These are phyloP conservation scores for Drosophila pandora DNA, from an alignment of 1,140 invertebrate species.

Conservation along the genomic window DNA sequence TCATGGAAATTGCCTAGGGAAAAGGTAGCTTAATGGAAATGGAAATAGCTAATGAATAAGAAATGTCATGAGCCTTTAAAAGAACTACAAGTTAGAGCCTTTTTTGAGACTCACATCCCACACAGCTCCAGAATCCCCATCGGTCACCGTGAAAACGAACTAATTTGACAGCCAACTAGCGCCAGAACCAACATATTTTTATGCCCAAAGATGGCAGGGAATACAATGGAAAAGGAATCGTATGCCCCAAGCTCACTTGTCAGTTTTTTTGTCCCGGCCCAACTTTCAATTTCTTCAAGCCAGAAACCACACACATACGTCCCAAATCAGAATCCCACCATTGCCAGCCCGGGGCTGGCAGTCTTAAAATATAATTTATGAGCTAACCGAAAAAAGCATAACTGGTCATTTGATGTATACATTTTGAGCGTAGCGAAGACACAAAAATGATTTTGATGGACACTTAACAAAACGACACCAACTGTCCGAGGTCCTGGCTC, in stretches of 20 bases:
- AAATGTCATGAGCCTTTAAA: not conserved
- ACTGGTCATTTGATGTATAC: constrained; percentile 73
- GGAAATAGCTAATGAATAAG: not conserved
- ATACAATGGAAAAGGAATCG: constrained; percentile 20
- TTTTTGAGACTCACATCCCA: not conserved
- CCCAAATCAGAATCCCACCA: constrained; percentile 29
- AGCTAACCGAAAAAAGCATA: constrained; percentile 47
- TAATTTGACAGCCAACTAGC: constrained; percentile 78
- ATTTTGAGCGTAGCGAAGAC: constrained; percentile 74
- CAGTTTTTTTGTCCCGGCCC: constrained; percentile 36
- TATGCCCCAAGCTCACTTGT: constrained; percentile 56
- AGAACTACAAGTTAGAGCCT: not conserved
- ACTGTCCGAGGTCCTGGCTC: constrained; percentile 19
- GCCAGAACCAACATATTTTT: constrained; percentile 42
- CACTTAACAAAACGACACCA: constrained; percentile 82
- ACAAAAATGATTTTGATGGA: constrained; percentile 82
- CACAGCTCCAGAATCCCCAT: constrained; percentile 31
- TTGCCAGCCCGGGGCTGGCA: constrained; percentile 1
- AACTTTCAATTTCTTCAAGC: constrained; percentile 65
- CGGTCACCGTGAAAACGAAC: constrained; percentile 66
- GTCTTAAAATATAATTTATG: constrained; percentile 75
- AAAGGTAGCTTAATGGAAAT: constrained; percentile 1
- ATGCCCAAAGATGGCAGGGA: constrained; percentile 3
- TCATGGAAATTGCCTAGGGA: constrained; percentile 55
- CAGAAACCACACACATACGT: constrained; percentile 15